Conservation (phyloP, 2,113 vertebrate species). For the Elanus axillaris region DNA sequence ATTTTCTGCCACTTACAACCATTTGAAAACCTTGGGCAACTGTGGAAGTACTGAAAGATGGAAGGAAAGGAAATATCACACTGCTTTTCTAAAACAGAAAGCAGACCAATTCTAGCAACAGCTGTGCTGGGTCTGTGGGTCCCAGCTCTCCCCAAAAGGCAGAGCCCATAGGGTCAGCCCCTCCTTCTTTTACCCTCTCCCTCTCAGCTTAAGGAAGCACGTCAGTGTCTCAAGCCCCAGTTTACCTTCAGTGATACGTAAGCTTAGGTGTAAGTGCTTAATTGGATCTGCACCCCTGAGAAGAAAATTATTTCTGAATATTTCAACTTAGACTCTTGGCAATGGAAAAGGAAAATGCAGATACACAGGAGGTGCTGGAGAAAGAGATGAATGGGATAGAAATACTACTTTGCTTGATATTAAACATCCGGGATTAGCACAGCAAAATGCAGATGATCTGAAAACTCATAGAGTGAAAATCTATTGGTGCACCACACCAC, state of each 20-base stretch:
- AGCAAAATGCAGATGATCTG: background rate
- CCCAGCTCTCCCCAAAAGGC: background rate
- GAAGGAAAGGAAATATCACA: background rate
- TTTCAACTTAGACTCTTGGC: background rate
- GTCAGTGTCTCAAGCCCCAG: background rate
- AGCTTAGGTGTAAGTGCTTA: background rate
- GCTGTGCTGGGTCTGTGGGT: rapidly evolving
- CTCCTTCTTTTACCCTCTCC: background rate
- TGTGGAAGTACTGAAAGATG: background rate
- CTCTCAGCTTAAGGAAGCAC: background rate
- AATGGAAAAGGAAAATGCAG: background rate
- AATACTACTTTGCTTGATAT: constrained; percentile 34
- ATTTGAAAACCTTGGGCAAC: background rate
- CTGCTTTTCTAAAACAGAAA: background rate
- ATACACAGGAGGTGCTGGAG: background rate
- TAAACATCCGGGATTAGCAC: constrained; percentile 32
- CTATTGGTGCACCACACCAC: background rate
- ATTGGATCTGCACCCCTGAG: background rate
- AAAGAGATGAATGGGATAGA: constrained; percentile 25
- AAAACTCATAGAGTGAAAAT: background rate
- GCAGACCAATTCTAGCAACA: background rate
- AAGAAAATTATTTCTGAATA: background rate
- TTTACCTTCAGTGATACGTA: background rate
- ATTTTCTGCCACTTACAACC: background rate
- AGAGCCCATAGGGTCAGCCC: rapidly evolving